phyloP scores from a whole-genome alignment of 2,888 invertebrate genomes.

The Diplazon laetatorius region DNA sequence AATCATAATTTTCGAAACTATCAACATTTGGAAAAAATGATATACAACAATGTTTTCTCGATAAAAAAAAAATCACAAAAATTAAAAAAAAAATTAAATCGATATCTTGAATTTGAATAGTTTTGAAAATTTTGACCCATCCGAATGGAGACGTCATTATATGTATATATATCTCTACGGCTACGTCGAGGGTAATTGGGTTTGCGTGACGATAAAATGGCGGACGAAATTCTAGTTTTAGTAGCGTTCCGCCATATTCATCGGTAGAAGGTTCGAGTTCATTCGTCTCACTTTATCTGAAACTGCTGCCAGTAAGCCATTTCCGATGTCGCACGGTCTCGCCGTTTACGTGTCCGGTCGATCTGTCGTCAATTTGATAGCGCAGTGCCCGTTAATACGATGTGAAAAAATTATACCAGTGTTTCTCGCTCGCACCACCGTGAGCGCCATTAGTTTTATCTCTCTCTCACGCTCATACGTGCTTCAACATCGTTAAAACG shows the following conservation, averaged over 20 bases:
- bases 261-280: neutral
- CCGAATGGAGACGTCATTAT: no score
- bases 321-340: neutral
- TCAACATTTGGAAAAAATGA: no score
- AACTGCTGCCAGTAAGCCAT: neutral
- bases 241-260: constrained; percentile 14
- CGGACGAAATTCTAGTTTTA: constrained; percentile 29
- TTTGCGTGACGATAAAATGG: constrained; percentile 12
- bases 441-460: no score
- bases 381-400: neutral
- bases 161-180: no score
- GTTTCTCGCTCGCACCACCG: neutral
- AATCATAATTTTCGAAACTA: no score
- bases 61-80: no score
- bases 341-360: neutral
- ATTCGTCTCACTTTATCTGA: neutral
- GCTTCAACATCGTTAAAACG: no score
- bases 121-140: no score
- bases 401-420: neutral
- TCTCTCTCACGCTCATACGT: no score
- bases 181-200: neutral
- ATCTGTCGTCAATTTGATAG: neutral
- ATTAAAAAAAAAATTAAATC: no score
- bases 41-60: no score
- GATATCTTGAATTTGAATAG: no score